phyloP scores from a whole-genome alignment of 2,797 vertebrate species.

The Sebastes nivosus region DNA sequence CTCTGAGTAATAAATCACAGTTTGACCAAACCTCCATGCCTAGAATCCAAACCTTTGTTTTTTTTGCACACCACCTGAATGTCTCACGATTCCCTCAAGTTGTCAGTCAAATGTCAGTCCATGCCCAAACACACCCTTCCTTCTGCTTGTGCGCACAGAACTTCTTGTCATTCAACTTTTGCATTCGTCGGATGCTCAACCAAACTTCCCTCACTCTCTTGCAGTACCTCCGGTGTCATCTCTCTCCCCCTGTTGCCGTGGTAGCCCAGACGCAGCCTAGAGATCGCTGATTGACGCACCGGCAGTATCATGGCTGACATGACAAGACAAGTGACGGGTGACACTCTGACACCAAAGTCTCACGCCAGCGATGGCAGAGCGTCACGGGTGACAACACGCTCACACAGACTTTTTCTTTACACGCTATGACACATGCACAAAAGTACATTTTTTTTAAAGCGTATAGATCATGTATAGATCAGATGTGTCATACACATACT shows the following conservation, averaged over 20 bases:
- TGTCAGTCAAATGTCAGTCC: slow-evolving; percentile 53
- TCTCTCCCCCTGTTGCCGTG: slow-evolving; percentile 31
- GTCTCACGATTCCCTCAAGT: slow-evolving; percentile 19
- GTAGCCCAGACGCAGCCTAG: slow-evolving; percentile 32
- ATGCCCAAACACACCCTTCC: neutral
- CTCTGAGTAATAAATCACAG: slow-evolving; percentile 4
- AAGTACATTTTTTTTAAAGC: neutral
- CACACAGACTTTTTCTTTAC: neutral
- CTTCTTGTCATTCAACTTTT: slow-evolving; percentile 1
- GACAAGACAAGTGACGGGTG: slow-evolving; percentile 62
- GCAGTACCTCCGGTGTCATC: slow-evolving; percentile 34
- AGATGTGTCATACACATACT: neutral
- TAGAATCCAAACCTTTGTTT: slow-evolving; percentile 13
- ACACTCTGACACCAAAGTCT: slow-evolving; percentile 55
- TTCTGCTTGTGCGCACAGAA: neutral
- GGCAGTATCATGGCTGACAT: slow-evolving; percentile 60
- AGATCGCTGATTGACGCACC: slow-evolving; percentile 55
- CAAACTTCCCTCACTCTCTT: slow-evolving; percentile 27
- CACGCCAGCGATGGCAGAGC: slow-evolving; percentile 30
- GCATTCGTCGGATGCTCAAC: neutral
- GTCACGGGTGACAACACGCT: slow-evolving; percentile 35
- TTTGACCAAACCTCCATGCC: slow-evolving; percentile 24
- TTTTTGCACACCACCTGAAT: slow-evolving; percentile 17
- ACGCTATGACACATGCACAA: neutral
- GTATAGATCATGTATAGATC: slow-evolving; percentile 4